A percentile compares a stretch with the other conserved stretches of the same genome.
Conservation (phyloP, 2,797 vertebrate genomes). For the Choloepus didactylus region DNA sequence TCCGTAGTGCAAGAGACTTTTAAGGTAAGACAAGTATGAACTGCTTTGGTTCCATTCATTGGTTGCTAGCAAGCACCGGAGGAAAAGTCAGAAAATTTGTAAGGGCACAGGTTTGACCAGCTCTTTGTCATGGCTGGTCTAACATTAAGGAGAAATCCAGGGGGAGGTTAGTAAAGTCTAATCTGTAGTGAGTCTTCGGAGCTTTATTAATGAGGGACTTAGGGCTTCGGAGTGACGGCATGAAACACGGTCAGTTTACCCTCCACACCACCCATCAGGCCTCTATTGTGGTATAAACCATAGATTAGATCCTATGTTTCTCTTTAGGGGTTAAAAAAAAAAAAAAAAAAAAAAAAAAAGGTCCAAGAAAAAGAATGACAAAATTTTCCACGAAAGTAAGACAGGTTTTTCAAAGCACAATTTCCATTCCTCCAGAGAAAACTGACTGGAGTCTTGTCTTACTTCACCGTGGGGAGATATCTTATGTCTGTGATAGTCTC, state of each 20-base stretch:
- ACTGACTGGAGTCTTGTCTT: neutral
- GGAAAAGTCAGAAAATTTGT: neutral
- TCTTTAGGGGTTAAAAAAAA: neutral
- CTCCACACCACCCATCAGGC: no score
- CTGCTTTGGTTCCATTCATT: conserved; percentile 26
- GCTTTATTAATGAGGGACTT: neutral
- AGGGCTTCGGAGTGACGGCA: fast-evolving
- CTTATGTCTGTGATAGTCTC: conserved; percentile 26
- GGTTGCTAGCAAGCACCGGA: neutral
- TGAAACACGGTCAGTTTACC: neutral
- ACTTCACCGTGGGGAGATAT: neutral
- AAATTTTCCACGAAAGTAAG: conserved; percentile 68
- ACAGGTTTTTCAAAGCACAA: conserved; percentile 37
- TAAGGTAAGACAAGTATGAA: conserved; percentile 69
- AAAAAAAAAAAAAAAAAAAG: neutral
- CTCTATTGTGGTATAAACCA: neutral
- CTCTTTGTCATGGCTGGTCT: neutral
- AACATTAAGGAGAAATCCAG: neutral
- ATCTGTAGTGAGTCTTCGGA: neutral
- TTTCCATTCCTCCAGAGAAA: conserved; percentile 60
- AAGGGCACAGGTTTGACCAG: conserved; percentile 63
- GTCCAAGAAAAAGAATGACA: conserved; percentile 68
- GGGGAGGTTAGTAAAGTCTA: neutral
- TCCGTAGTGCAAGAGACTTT: conserved; percentile 46
- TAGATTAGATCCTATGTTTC: neutral